These are phyloP conservation scores for Tubiluchus corallicola DNA, from an alignment of 2,888 invertebrate genomes.

Conservation along the genomic window DNA sequence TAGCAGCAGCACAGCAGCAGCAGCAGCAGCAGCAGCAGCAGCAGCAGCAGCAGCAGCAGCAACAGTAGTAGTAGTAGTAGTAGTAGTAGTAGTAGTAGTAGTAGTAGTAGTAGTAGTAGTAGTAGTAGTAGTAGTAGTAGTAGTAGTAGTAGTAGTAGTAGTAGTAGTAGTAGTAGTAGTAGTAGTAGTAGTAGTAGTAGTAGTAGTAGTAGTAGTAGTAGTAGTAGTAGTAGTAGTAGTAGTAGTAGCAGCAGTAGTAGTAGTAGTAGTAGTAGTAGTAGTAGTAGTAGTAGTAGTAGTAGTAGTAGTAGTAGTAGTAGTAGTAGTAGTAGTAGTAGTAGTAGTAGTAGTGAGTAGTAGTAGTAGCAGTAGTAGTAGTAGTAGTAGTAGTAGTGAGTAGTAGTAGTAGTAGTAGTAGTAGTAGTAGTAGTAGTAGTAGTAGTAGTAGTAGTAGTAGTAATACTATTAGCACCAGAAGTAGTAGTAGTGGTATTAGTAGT, in stretches of 20 bases:
- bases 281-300: conserved; percentile 11
- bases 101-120: conserved; percentile 12
- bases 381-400: conserved; percentile 12
- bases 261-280: conserved; percentile 11
- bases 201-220: conserved; percentile 11
- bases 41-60: conserved; percentile 9
- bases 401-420: conserved; percentile 12
- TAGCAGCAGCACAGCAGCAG: too few species aligned
- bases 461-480: conserved; percentile 9
- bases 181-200: conserved; percentile 12
- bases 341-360: too few species aligned
- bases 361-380: conserved; percentile 11
- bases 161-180: conserved; percentile 11
- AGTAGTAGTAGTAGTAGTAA: conserved; percentile 9
- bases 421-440: conserved; percentile 11
- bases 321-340: conserved; percentile 11
- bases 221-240: conserved; percentile 11
- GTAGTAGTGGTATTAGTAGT: too few species aligned
- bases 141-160: conserved; percentile 12
- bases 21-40: too few species aligned
- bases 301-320: conserved; percentile 12
- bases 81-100: conserved; percentile 12
- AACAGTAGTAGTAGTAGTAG: conserved; percentile 11
- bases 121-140: conserved; percentile 12
- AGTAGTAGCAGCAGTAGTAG: conserved; percentile 12